Conservation (phyloP, 2,888 invertebrate species). For the Serrognathus titanus region DNA sequence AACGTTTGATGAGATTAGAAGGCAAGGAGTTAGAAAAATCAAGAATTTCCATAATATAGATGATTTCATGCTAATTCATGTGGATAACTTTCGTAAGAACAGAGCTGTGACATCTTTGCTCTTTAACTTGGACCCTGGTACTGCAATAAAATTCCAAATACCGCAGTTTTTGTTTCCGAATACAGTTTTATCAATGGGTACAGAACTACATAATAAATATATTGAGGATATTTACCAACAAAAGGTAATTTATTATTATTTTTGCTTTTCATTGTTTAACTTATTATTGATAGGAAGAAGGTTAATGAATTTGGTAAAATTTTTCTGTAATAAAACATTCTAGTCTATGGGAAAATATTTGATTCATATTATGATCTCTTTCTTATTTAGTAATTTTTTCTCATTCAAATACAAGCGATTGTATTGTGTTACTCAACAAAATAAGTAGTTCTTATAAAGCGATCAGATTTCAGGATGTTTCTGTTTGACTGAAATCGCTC, state of each 20-base stretch:
- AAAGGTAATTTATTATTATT: slow-evolving; percentile 6
- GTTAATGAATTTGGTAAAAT: no score
- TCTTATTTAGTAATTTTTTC: no score
- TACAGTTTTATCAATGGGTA: slow-evolving; percentile 60
- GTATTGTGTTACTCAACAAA: neutral
- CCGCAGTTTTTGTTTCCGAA: slow-evolving; percentile 66
- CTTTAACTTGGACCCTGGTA: slow-evolving; percentile 58
- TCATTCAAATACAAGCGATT: neutral
- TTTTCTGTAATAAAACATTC: no score
- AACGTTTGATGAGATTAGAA: slow-evolving; percentile 19
- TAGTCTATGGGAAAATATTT: neutral
- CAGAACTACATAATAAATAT: slow-evolving; percentile 56
- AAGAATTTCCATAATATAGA: slow-evolving; percentile 7
- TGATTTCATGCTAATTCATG: neutral
- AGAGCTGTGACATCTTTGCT: slow-evolving; percentile 49
- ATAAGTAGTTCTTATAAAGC: neutral
- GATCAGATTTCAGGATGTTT: slow-evolving; percentile 66
- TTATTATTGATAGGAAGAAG: no score
- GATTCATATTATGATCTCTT: neutral
- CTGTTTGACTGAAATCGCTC: slow-evolving; percentile 84
- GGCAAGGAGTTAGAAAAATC: slow-evolving; percentile 14
- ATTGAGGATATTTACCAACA: slow-evolving; percentile 43
- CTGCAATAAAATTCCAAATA: slow-evolving; percentile 61
- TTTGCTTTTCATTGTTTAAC: neutral
- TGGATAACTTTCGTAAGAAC: slow-evolving; percentile 9